Evolutionary conservation across 2,113 vertebrate species (phyloP), one percentile per base, ranked within the genome.

Genomic region (Protomyctophum bolini): DNA sequence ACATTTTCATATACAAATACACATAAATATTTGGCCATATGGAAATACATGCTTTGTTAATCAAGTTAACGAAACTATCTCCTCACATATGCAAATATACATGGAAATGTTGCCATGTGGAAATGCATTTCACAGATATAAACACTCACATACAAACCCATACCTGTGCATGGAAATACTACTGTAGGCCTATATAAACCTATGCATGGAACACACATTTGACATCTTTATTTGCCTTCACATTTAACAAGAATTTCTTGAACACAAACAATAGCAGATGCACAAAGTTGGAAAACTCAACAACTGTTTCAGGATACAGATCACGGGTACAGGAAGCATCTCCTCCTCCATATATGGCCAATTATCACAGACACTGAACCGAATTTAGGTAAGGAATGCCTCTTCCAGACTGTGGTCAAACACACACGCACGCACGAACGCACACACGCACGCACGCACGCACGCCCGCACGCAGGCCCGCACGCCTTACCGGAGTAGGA

Each of bases 401-500:
- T 21, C 21, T 21, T 21, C 21, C 21, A 21, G 21, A 21, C 21
- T 21, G 21, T 21, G 21, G 21, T 21, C 21, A 21, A 21, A 21
- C 21, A 21, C 21, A 21, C 21, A 70, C 49, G 1, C 9, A 56
- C 12, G 56, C n/a, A 63, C 6, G 9, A 0, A 46, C 21, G 49
- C 58, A 7, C 10, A 6, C 8, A 52, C 63, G 10, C 58, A 33
- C 6, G 45, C 58, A 61, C 41, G 2, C 11, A 11, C 8, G 28
- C 58, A 41, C 15, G 8, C 10, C 54, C 5, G 45, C 59, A 47
- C 45, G 3, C 12, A 10, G 2, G 21, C 58, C 9, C 21, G 8
- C 10, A 58, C 10, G 64, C 51, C 77, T 12, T 33, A 99, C 98
- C 97, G 76, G 97, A 94, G 14, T 99, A 99, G 28, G 97, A 99